A percentile compares a stretch with the other conserved stretches of the same genome.
Conservation (phyloP, 2,888 invertebrate genomes). For the Subacronicta megacephala region DNA sequence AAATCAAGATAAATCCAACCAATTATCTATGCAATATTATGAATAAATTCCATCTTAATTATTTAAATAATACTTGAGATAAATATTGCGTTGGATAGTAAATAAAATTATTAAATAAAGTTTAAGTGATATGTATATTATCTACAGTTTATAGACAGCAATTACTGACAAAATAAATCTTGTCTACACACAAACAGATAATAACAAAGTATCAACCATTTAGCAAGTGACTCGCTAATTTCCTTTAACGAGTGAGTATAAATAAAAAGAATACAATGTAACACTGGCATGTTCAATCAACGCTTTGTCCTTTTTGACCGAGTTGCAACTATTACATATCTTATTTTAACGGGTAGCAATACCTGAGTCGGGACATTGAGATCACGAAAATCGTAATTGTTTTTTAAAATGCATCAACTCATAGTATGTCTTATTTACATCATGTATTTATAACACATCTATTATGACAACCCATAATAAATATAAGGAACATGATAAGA, state of each 20-base stretch:
- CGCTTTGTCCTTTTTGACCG: constrained; percentile 41
- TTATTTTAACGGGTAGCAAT: constrained; percentile 32
- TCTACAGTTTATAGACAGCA: neutral
- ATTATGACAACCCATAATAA: neutral
- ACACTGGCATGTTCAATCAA: constrained; percentile 49
- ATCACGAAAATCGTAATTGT: no score
- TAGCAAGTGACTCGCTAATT: constrained; percentile 42
- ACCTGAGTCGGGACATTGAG: neutral
- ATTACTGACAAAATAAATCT: constrained; percentile 12
- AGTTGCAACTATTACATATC: constrained; percentile 29
- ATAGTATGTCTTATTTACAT: no score
- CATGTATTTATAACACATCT: no score
- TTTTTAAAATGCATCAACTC: no score
- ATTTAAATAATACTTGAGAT: neutral
- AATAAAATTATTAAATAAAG: neutral
- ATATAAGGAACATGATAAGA: constrained; percentile 1
- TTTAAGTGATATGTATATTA: neutral
- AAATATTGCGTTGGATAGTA: neutral
- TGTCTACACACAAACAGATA: constrained; percentile 11
- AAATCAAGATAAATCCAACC: constrained; percentile 6
- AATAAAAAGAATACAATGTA: constrained; percentile 34
- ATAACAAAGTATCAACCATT: constrained; percentile 32
- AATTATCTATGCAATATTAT: constrained; percentile 1
- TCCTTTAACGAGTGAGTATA: constrained; percentile 39
- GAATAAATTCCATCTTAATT: neutral